These are phyloP conservation scores for Spisula subtruncata DNA, from an alignment of 2,888 invertebrate species.

Conservation along the genomic window DNA sequence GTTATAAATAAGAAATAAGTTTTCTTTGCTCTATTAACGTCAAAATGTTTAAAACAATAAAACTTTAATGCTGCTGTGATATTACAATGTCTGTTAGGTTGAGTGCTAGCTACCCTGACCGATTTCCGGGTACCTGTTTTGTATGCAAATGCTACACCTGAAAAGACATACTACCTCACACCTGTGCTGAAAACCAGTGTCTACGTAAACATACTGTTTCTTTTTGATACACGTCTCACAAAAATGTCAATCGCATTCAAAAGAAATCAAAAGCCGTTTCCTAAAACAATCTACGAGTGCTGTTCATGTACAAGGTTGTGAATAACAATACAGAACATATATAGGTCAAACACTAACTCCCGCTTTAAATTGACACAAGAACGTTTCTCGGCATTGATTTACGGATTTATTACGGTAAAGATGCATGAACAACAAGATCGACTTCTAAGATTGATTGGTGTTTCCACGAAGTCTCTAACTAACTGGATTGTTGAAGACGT, in stretches of 20 bases:
- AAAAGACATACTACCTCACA: no score
- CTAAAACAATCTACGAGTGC: background rate
- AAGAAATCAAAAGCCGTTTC: background rate
- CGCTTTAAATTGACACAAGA: background rate
- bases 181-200: no score
- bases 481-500: background rate
- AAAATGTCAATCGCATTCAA: background rate
- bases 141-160: no score
- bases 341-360: background rate
- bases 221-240: background rate
- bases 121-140: no score
- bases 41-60: no score
- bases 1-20: no score
- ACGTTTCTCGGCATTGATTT: slow-evolving; percentile 8
- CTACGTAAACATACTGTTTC: no score
- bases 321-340: background rate
- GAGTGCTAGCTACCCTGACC: no score
- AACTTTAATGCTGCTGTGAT: no score
- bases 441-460: background rate
- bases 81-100: no score
- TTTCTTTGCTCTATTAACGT: no score
- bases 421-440: background rate
- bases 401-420: background rate
- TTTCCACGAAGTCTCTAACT: slow-evolving; percentile 3
- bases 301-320: background rate